Conservation (phyloP, 1,140 invertebrate species). For the Monochamus saltuarius region DNA sequence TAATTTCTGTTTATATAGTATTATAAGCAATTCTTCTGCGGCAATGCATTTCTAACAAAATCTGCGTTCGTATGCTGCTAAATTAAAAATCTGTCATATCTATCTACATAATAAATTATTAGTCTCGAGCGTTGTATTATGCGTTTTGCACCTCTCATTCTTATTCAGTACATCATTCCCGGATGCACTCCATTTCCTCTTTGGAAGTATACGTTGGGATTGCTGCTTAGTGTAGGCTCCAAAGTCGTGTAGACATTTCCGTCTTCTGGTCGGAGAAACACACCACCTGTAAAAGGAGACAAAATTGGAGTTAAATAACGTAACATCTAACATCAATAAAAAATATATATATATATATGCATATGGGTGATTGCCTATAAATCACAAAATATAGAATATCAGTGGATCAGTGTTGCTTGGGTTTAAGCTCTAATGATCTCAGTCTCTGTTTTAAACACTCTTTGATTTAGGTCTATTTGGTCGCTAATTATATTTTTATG, state of each 20-base stretch:
- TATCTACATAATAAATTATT: constrained; percentile 14
- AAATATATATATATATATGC: no score
- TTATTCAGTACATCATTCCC: constrained; percentile 77
- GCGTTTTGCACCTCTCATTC: background rate
- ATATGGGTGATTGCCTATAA: no score
- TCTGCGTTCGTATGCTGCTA: constrained; percentile 14
- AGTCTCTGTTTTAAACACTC: no score
- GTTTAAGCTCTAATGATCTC: no score
- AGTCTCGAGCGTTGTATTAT: constrained; percentile 2
- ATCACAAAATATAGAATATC: no score
- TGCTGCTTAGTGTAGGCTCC: constrained; percentile 79
- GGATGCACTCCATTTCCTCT: constrained; percentile 72
- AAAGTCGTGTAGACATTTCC: constrained; percentile 78
- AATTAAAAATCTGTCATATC: constrained; percentile 5
- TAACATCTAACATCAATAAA: no score
- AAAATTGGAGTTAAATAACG: background rate
- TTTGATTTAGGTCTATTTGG: no score
- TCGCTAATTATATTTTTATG: no score
- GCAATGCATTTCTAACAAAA: constrained; percentile 6
- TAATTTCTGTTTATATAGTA: no score
- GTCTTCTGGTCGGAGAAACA: constrained; percentile 74
- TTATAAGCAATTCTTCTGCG: no score
- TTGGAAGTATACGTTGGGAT: constrained; percentile 83
- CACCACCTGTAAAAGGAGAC: constrained; percentile 58
- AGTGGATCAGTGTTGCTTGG: no score